Base-by-base conservation (phyloP, 2,113 vertebrate species). In the Antigone vipio region DNA sequence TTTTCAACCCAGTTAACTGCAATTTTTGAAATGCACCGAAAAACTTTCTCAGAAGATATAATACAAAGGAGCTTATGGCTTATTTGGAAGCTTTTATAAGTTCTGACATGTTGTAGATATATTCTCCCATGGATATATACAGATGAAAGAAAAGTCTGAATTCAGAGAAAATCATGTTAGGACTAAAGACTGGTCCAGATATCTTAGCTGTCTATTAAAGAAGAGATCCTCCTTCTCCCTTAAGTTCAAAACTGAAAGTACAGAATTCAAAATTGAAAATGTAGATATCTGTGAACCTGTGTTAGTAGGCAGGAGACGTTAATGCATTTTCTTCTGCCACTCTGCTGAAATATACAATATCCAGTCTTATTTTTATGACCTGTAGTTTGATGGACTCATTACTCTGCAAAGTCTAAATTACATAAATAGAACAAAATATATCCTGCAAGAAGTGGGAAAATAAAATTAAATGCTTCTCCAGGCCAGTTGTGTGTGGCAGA, bases 401-500 rank as follows among this genome's bases (percentile, higher is more conserved):
- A 79, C 56, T 81, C 64, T 40, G 76, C 69, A 87, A 85, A 92
- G 53, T 45, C 63, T 86, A 86, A 94, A 95, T 91, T 91, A 84
- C 56, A 27, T 73, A 67, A 87, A 69, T 49, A 74, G 72, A 76
- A 93, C 35, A 87, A 94, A 92, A 95, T 66, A 92, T 52, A 86
- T 93, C 53, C 62, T 74, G 24, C 76, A 95, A 93, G 73, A 92
- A 93, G 69, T 47, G 30, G 24, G 32, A 75, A 96, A 97, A 96
- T 86, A 94, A 85, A 97, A 93, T 89, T 44, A 75, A 93, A 87
- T 79, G 38, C 88, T 93, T 62, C 84, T 95, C 56, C 49, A 75
- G 85, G 59, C 50, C 72, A 87, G 49, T 20, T 92, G 45, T 49
- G 12, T 42, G 30, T 29, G 74, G 79, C 88, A 95, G 85, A 92